Evolutionary conservation across 2,888 invertebrate genomes (phyloP), one percentile per base, ranked within the genome.

Genomic region (Ectobius pallidus): DNA sequence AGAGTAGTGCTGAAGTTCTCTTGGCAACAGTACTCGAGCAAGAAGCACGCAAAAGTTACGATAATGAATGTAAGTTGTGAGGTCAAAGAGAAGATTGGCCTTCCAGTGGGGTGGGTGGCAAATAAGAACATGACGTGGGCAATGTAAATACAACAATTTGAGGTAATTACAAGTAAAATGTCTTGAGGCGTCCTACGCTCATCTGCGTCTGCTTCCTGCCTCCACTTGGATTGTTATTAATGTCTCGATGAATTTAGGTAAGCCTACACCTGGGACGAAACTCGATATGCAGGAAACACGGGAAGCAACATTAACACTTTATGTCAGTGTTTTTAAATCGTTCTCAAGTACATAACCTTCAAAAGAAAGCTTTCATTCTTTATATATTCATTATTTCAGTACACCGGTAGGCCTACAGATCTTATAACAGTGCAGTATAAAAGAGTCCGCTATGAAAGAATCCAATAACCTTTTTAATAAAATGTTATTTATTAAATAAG

Each of bases 21-120:
- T 34, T 34, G 34, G 34, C 34, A 34, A 11, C 34, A 7, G 34
- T 6, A 6, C n/a, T n/a, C n/a, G n/a, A 2, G 25, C 39, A 22
- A 63, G 39, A 63, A 25, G 42, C 63, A 63, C 63, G 63, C 63
- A 42, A 63, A 63, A 39, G 63, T 22, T 39, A 63, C 25, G 20
- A 39, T 39, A 42, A 39, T 63, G 25, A n/a, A 42, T n/a, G n/a
- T n/a, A n/a, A n/a, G n/a, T n/a, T n/a, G 6, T 55, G 65, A 65
- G 65, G 65, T 65, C 65, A 65, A 65, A 25, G 25, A 46, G 42
- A 65, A 46, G 65, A 65, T 65, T 65, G 65, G 44, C 65, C 58
- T 58, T 32, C 27, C 30, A 30, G 58, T n/a, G 25, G 49, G 49
- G 49, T 49, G 49, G 49, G 49, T 49, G 6, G 49, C 49, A 49